A percentile compares a stretch with the other conserved stretches of the same genome.
Conservation (phyloP, 2,888 invertebrate species). For the Drosophila meridionalis region DNA sequence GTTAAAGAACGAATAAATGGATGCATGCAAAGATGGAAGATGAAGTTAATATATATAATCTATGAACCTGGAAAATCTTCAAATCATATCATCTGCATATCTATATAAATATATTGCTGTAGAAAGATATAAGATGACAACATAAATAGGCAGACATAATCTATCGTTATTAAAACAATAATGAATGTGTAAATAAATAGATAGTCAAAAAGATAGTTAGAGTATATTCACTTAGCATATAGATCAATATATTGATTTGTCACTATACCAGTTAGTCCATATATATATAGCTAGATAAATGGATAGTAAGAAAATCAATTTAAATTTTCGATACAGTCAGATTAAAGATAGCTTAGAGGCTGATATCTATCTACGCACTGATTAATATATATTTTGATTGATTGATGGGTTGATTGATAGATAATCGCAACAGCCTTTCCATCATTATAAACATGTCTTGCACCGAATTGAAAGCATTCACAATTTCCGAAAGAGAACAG, state of each 20-base stretch:
- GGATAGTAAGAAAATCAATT: neutral
- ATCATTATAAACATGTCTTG: neutral
- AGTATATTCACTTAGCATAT: too few species aligned
- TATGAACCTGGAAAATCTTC: too few species aligned
- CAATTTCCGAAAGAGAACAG: neutral
- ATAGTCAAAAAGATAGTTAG: too few species aligned
- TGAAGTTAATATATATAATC: too few species aligned
- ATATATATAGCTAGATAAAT: neutral
- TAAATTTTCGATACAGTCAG: accelerated
- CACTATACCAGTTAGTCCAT: too few species aligned
- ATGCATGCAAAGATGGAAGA: neutral
- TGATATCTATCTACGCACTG: neutral
- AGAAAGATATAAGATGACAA: too few species aligned
- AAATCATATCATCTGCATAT: too few species aligned
- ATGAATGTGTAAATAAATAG: neutral
- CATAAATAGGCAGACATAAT: too few species aligned
- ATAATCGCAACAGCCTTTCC: neutral
- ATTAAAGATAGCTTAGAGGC: neutral
- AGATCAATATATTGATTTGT: too few species aligned
- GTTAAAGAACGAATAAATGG: neutral
- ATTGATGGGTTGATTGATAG: neutral
- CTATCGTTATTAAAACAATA: neutral
- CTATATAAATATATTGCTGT: too few species aligned
- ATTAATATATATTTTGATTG: neutral
- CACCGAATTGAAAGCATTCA: neutral